phyloP scores from a whole-genome alignment of 92 coral and sea anemone species.

The Palythoa heliodiscus region DNA sequence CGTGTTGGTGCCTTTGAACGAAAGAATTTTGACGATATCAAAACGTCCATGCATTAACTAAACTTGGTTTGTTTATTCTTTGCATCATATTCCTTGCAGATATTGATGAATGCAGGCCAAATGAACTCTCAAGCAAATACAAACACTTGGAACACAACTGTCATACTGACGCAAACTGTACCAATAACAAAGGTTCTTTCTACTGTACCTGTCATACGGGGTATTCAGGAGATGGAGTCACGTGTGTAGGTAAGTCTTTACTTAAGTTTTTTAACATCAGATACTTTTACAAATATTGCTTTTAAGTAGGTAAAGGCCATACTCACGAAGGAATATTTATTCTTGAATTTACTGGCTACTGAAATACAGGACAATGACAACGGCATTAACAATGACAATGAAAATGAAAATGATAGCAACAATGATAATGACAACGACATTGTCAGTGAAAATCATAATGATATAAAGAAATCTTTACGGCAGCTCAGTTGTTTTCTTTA shows the following conservation, averaged over 20 bases:
- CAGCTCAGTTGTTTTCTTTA: no score
- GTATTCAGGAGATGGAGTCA: slow-evolving; percentile 89
- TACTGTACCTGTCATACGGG: slow-evolving; percentile 88
- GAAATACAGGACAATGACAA: no score
- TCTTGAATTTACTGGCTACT: background rate
- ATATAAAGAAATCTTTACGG: no score
- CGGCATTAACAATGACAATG: no score
- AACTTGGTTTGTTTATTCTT: background rate
- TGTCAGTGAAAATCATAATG: no score
- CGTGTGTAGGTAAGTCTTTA: slow-evolving; percentile 68
- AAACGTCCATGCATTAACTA: no score
- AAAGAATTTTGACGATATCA: no score
- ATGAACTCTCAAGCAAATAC: slow-evolving; percentile 50
- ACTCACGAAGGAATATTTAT: background rate
- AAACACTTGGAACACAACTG: slow-evolving; percentile 74
- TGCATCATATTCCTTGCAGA: slow-evolving; percentile 27
- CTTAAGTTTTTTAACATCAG: background rate
- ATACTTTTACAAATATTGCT: background rate
- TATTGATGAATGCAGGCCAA: slow-evolving; percentile 65
- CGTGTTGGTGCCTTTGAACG: no score
- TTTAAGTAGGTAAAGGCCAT: background rate
- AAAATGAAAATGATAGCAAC: no score
- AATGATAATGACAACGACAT: no score
- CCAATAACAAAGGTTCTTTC: slow-evolving; percentile 92
- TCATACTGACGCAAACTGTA: slow-evolving; percentile 78